A percentile compares a stretch with the other conserved stretches of the same genome.
phyloP scores from a whole-genome alignment of 2,888 invertebrate species.

The Himalopsyche japonica region DNA sequence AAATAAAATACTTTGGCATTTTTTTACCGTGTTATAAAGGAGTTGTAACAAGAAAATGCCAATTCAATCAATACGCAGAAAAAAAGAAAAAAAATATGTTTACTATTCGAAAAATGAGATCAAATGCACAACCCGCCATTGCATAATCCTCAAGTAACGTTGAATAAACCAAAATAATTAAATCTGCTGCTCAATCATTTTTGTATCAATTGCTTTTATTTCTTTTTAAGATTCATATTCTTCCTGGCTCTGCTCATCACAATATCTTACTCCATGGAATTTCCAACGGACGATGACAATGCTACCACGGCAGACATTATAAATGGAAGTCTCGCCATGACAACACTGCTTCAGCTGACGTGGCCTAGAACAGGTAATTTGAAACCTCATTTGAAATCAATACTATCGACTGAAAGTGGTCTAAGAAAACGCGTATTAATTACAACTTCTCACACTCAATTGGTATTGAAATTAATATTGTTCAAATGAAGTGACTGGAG shows the following conservation, averaged over 20 bases:
- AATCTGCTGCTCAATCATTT: too few species aligned
- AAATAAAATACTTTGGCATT: too few species aligned
- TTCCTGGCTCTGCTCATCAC: slow-evolving; percentile 58
- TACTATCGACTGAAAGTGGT: background rate
- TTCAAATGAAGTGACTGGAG: too few species aligned
- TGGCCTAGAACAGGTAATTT: slow-evolving; percentile 56
- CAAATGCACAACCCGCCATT: too few species aligned
- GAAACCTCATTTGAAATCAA: background rate
- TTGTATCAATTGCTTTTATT: background rate
- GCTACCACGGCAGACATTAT: slow-evolving; percentile 31
- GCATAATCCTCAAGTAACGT: too few species aligned
- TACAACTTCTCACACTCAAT: background rate
- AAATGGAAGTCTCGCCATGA: slow-evolving; percentile 10
- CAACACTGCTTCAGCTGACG: slow-evolving; percentile 47
- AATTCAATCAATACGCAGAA: too few species aligned
- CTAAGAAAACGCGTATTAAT: background rate
- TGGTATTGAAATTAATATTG: too few species aligned
- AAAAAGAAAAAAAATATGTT: too few species aligned
- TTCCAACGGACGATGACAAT: slow-evolving; percentile 43
- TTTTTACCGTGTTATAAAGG: too few species aligned
- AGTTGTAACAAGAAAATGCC: too few species aligned
- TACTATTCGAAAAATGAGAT: too few species aligned
- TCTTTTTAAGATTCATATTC: slow-evolving; percentile 54
- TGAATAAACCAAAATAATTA: too few species aligned
- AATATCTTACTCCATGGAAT: slow-evolving; percentile 56